phyloP scores from a whole-genome alignment of 1,140 invertebrate species.

The Drosophila santomea region DNA sequence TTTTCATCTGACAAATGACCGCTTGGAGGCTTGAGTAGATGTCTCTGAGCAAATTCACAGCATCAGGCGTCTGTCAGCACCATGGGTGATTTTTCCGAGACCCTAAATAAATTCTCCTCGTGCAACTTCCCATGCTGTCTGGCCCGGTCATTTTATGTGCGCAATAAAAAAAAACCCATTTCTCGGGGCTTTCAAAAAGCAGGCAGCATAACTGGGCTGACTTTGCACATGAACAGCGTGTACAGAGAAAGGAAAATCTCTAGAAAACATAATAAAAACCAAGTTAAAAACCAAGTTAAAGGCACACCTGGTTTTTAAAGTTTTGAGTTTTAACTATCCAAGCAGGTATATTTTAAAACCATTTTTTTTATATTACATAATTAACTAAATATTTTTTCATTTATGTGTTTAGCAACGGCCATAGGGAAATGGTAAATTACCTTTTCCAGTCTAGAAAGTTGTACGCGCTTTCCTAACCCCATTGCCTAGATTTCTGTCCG shows the following conservation, averaged over 20 bases:
- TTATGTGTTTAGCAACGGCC: no score
- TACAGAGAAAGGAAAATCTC: background rate
- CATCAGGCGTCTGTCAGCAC: constrained; percentile 54
- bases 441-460: constrained; percentile 11
- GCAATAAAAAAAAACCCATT: constrained; percentile 42
- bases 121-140: constrained; percentile 22
- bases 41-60: constrained; percentile 57
- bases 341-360: background rate
- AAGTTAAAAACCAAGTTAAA: no score
- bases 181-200: constrained; percentile 12
- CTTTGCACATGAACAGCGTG: constrained; percentile 65
- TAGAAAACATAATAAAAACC: background rate
- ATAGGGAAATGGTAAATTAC: no score
- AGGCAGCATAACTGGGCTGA: constrained; percentile 56
- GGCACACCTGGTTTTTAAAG: background rate
- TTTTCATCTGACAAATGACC: constrained; percentile 69
- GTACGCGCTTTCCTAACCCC: constrained; percentile 53
- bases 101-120: background rate
- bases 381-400: no score
- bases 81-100: constrained; percentile 6
- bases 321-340: background rate
- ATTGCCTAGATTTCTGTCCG: constrained; percentile 68
- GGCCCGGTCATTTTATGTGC: constrained; percentile 37
- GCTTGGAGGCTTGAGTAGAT: constrained; percentile 44
- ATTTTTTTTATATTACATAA: no score